These are phyloP conservation scores for Semicossyphus pulcher DNA, from an alignment of 2,113 vertebrate species.

Conservation along the genomic window DNA sequence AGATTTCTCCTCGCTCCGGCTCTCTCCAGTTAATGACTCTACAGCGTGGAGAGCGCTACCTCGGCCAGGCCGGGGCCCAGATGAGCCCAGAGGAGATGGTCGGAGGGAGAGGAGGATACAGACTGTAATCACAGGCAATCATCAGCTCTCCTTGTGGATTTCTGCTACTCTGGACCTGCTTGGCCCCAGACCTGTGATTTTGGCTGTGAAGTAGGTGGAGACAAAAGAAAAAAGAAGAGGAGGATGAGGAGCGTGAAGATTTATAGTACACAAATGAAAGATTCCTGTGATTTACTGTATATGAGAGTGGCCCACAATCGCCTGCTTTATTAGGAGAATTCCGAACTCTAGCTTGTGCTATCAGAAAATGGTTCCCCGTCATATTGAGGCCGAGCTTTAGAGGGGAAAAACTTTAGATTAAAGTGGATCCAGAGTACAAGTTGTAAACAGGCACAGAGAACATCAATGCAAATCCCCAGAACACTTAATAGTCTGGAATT, in stretches of 20 bases:
- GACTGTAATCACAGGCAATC: constrained; percentile 82
- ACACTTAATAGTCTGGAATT: constrained; percentile 17
- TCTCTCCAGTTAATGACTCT: constrained; percentile 73
- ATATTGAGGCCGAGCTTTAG: background rate
- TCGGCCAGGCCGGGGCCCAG: constrained; percentile 52
- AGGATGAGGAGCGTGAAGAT: constrained; percentile 11
- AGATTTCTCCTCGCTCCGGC: constrained; percentile 49
- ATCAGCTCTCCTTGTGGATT: constrained; percentile 61
- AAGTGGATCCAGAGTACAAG: background rate
- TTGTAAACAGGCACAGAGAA: background rate
- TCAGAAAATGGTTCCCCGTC: background rate
- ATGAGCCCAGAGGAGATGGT: constrained; percentile 72
- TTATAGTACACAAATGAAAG: constrained; percentile 9
- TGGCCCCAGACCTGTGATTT: constrained; percentile 64
- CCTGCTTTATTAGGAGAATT: background rate
- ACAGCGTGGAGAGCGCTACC: constrained; percentile 53
- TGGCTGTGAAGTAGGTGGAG: constrained; percentile 36
- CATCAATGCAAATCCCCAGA: background rate
- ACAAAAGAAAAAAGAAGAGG: constrained; percentile 11
- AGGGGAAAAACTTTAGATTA: background rate
- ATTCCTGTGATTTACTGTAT: constrained; percentile 4
- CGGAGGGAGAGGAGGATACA: constrained; percentile 32
- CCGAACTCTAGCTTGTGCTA: background rate
- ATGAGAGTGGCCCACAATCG: background rate
- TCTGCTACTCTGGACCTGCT: constrained; percentile 37